These are phyloP conservation scores for Drosophila neoperkinsi DNA, from an alignment of 2,888 invertebrate genomes.

Conservation along the genomic window DNA sequence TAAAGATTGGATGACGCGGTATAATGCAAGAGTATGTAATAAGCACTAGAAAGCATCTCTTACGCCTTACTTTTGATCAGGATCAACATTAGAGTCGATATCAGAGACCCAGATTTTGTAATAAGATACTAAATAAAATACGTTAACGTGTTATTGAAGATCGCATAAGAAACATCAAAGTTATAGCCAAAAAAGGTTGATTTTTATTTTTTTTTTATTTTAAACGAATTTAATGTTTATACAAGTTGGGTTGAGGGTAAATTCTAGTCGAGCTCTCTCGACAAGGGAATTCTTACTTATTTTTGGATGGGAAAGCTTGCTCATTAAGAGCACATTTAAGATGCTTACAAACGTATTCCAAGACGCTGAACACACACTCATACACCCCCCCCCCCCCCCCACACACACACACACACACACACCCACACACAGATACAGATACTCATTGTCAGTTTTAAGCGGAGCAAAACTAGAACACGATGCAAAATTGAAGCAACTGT, in stretches of 20 bases:
- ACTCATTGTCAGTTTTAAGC: conserved; percentile 52
- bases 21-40: neutral
- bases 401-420: conserved; percentile 11
- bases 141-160: neutral
- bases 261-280: neutral
- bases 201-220: neutral
- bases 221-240: neutral
- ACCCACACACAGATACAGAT: conserved; percentile 21
- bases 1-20: neutral
- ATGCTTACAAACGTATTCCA: conserved; percentile 77
- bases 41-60: neutral
- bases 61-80: neutral
- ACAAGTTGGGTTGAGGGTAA: neutral
- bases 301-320: conserved; percentile 59
- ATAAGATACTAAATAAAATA: neutral
- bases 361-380: conserved; percentile 47
- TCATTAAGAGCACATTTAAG: conserved; percentile 81
- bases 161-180: neutral
- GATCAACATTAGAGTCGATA: neutral
- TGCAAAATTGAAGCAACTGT: conserved; percentile 45
- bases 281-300: neutral
- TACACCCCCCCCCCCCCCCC: neutral
- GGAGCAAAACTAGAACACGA: conserved; percentile 50
- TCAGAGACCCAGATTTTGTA: neutral
- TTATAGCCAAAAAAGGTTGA: neutral